Evolutionary conservation across 2,888 invertebrate species (phyloP).

Genomic region (Corbicula japonica): DNA sequence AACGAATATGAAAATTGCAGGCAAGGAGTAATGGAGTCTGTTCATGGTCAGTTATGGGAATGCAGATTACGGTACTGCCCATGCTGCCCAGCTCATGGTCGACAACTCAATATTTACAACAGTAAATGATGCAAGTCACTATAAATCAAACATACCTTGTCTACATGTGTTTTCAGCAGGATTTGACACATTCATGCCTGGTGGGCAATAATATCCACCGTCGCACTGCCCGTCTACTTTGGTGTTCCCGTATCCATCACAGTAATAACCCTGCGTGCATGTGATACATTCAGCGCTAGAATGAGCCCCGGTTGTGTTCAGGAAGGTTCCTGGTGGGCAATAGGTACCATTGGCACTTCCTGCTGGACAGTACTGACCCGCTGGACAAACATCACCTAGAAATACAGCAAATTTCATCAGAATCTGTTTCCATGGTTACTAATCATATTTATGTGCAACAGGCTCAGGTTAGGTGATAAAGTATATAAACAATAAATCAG

Average conservation of each 20-base stretch:
- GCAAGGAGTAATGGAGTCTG: too few relatives aligned
- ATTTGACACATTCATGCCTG: conserved; percentile 77
- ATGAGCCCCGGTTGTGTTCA: conserved; percentile 79
- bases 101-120: too few relatives aligned
- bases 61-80: too few relatives aligned
- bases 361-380: conserved; percentile 77
- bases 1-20: too few relatives aligned
- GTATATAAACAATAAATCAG: neutral
- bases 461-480: neutral
- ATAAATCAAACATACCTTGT: conserved; percentile 82
- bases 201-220: conserved; percentile 83
- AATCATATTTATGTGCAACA: too few relatives aligned
- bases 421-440: neutral
- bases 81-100: too few relatives aligned
- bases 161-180: conserved; percentile 81
- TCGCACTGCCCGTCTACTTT: conserved; percentile 76
- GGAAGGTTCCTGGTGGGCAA: conserved; percentile 84
- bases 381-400: conserved; percentile 78
- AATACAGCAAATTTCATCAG: conserved; percentile 9
- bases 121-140: too few relatives aligned
- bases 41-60: too few relatives aligned
- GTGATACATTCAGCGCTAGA: conserved; percentile 76
- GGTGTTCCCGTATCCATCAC: conserved; percentile 82
- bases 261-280: conserved; percentile 82
- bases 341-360: conserved; percentile 78